Conservation (phyloP, 2,888 invertebrate species). For the Corbicula japonica region DNA sequence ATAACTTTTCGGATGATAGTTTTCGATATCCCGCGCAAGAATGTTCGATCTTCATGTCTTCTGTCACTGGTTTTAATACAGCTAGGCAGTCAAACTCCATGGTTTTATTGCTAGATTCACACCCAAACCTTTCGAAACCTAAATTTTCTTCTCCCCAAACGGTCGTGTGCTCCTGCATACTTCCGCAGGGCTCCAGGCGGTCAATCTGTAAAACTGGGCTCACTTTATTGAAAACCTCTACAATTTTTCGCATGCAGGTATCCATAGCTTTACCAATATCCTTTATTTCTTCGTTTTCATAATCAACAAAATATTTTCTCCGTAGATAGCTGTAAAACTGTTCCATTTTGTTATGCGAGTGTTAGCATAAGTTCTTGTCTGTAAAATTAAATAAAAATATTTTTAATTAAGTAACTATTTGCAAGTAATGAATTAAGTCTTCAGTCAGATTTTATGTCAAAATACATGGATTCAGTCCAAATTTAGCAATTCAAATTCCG, state of each 20-base stretch:
- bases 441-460: too few species aligned
- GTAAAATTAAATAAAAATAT: too few species aligned
- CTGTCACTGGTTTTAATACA: not conserved
- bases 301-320: constrained; percentile 8
- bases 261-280: constrained; percentile 15
- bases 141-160: constrained; percentile 1
- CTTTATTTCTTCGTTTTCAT: constrained; percentile 13
- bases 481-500: too few species aligned
- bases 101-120: not conserved
- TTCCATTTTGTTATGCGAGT: too few species aligned
- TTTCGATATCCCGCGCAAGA: constrained; percentile 6
- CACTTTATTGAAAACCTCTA: not conserved
- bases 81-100: constrained; percentile 12
- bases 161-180: constrained; percentile 11
- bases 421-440: too few species aligned
- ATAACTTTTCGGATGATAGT: not conserved
- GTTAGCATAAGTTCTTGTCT: too few species aligned
- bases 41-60: not conserved
- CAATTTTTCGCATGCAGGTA: not conserved
- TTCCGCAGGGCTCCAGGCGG: not conserved
- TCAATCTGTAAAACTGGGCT: constrained; percentile 4
- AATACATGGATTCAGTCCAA: too few species aligned
- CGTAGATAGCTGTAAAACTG: not conserved
- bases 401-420: too few species aligned
- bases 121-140: not conserved